phyloP scores from a whole-genome alignment of 2,888 invertebrate genomes.

The Ariolimax columbianus region DNA sequence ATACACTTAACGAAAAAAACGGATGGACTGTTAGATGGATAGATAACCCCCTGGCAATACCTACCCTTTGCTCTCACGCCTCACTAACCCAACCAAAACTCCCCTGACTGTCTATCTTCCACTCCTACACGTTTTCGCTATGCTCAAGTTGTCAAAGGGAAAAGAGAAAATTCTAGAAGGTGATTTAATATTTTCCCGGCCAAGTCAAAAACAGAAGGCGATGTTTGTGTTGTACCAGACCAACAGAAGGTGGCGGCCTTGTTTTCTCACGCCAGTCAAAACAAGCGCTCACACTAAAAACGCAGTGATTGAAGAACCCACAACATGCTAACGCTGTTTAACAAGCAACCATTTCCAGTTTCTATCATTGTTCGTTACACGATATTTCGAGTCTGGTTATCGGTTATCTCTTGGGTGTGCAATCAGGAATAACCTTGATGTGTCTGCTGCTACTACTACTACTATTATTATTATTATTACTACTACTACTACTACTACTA shows the following conservation, averaged over 20 bases:
- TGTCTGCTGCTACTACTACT: no score
- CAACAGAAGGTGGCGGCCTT: constrained; percentile 42
- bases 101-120: not conserved
- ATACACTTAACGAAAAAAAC: not conserved
- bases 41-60: not conserved
- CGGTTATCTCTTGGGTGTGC: no score
- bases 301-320: constrained; percentile 17
- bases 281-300: constrained; percentile 6
- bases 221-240: constrained; percentile 11
- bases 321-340: not conserved
- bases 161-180: not conserved
- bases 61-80: not conserved
- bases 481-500: no score
- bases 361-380: not conserved
- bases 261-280: constrained; percentile 25
- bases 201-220: constrained; percentile 5
- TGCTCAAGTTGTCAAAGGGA: constrained; percentile 1
- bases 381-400: no score
- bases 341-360: not conserved
- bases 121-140: not conserved
- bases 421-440: no score
- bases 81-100: not conserved
- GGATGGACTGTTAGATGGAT: not conserved
- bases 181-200: constrained; percentile 24
- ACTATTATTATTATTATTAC: no score